phyloP scores from a whole-genome alignment of 2,888 invertebrate genomes.

The Chaitophorus viminalis region DNA sequence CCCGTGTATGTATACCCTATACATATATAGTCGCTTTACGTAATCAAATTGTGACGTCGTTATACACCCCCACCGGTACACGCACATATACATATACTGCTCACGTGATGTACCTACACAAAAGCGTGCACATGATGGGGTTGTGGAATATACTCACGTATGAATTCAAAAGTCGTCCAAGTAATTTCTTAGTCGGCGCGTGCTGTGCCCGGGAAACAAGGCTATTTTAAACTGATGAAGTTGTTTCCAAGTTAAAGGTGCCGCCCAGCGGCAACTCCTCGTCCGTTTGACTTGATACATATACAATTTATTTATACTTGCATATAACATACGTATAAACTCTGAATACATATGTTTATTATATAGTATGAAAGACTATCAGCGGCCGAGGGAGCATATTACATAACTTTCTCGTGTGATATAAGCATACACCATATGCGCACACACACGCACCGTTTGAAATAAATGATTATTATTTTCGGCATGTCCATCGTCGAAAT shows the following conservation, averaged over 20 bases:
- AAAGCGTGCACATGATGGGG: neutral
- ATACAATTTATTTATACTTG: neutral
- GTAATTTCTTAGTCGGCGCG: slow-evolving; percentile 32
- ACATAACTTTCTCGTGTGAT: slow-evolving; percentile 4
- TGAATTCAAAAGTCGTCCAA: slow-evolving; percentile 29
- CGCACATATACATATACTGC: neutral
- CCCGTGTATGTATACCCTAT: too few species aligned
- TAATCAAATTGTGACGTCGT: slow-evolving; percentile 15
- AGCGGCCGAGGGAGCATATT: neutral
- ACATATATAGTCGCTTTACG: neutral
- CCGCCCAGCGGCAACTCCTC: neutral
- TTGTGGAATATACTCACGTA: neutral
- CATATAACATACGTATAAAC: neutral
- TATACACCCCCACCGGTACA: neutral
- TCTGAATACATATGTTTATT: too few species aligned
- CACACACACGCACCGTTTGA: neutral
- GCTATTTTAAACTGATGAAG: neutral
- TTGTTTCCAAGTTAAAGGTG: neutral
- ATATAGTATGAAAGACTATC: too few species aligned
- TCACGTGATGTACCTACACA: neutral
- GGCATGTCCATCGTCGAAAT: slow-evolving; percentile 18
- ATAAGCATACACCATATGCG: neutral
- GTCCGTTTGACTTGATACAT: neutral
- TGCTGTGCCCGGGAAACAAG: neutral
- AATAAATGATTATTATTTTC: slow-evolving; percentile 35